Base-by-base conservation (phyloP, 2,888 invertebrate species). In the Papilio protenor region DNA sequence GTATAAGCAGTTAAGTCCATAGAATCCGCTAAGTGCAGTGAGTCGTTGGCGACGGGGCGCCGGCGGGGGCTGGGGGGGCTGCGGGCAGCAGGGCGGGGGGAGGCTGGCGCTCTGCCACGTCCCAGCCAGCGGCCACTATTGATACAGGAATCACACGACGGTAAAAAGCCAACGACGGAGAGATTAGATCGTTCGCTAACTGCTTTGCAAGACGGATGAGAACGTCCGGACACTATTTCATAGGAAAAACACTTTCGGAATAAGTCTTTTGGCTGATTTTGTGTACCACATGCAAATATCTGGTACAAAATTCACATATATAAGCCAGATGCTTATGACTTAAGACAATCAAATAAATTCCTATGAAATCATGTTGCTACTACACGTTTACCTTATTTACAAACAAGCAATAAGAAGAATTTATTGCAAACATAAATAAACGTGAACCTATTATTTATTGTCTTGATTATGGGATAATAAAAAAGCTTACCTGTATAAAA, bases 31-130 rank as follows among this genome's bases (percentile, higher is more conserved):
- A 73, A 77, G 73, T 77, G 73, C 72, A 77, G 72, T 33, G 49
- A 64, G 72, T 72, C 33, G 66, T 55, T 11, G 59, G 55, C 40
- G 57, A 55, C 45, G 27, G 47, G 40, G 61, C 71, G 12, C 52
- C 16, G 45, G 8, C 2, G 66, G 11, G 2, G 73, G 18, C 33
- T 18, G 27, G 14, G 16, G 57, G 69, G 18, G 10, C 64, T 14
- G 21, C 33, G n/a, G n/a, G 10, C 64, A 12, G 21, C 33, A 14
- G n/a, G 10, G 21, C 27, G 47, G 49, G 14, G 69, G 57, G 55
- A 21, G 69, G n/a, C 73, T 77, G 73, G 77, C 73, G 73, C 69
- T 57, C 55, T 73, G 77, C 77, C 77, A 77, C 66, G 55, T 18
- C n/a, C 73, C 71, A 33, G 8, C 64, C 47, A n/a, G 61, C 61